These are phyloP conservation scores for Sminthopsis crassicaudata DNA, from an alignment of 2,113 vertebrate species.

Conservation along the genomic window DNA sequence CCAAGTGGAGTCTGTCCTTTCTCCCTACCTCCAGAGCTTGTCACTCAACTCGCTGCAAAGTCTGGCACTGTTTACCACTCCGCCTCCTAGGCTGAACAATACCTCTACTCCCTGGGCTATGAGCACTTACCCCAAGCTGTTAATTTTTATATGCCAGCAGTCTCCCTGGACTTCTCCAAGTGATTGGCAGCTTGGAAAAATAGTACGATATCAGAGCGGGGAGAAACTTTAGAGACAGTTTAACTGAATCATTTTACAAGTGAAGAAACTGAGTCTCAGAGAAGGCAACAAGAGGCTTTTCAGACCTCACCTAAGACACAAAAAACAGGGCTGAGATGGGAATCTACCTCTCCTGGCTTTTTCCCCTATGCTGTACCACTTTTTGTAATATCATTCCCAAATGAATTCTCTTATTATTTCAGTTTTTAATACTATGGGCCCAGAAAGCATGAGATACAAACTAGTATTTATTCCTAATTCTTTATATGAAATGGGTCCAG, in stretches of 20 bases:
- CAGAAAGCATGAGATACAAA: background rate
- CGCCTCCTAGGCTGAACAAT: conserved; percentile 21
- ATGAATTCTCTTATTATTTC: background rate
- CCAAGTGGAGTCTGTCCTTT: conserved; percentile 62
- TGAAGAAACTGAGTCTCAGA: background rate
- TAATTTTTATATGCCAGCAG: conserved; percentile 19
- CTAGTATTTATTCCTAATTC: background rate
- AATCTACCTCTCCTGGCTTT: background rate
- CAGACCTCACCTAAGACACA: background rate
- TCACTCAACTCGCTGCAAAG: conserved; percentile 62
- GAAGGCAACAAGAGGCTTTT: background rate
- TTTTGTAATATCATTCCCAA: background rate
- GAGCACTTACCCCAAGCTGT: background rate
- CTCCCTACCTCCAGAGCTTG: conserved; percentile 51
- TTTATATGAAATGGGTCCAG: background rate
- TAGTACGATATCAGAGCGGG: background rate
- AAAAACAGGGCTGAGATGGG: background rate
- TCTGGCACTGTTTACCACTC: background rate
- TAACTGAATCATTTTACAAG: background rate
- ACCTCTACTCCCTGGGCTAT: conserved; percentile 42
- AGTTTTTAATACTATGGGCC: background rate
- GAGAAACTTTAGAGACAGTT: background rate
- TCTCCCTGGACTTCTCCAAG: background rate
- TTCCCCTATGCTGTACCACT: background rate
- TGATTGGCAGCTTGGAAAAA: background rate